These are phyloP conservation scores for Connochaetes taurinus DNA, from an alignment of 2,113 vertebrate species.

Conservation along the genomic window DNA sequence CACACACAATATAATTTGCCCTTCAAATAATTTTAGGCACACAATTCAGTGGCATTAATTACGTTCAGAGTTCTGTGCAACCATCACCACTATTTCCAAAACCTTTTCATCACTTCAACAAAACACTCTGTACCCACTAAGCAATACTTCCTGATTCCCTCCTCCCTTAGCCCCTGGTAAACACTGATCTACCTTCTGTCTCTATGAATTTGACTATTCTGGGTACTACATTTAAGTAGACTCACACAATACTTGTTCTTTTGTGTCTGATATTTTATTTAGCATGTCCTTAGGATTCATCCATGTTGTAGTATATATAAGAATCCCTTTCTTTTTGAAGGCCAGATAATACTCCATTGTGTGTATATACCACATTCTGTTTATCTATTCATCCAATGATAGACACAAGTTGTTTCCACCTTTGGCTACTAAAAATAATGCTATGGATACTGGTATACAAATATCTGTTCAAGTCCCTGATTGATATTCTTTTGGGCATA, in stretches of 20 bases:
- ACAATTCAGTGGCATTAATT: background rate
- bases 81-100: background rate
- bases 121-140: background rate
- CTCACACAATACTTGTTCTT: background rate
- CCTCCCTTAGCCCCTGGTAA: background rate
- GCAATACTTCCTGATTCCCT: background rate
- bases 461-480: background rate
- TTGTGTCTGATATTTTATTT: background rate
- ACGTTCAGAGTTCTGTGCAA: background rate
- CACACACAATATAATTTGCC: background rate
- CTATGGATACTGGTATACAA: background rate
- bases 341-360: background rate
- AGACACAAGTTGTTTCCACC: background rate
- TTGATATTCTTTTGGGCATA: background rate
- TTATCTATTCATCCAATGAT: background rate
- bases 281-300: background rate
- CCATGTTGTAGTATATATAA: background rate
- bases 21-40: background rate
- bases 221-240: background rate
- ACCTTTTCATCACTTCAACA: background rate
- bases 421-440: background rate
- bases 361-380: background rate
- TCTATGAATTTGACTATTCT: background rate
- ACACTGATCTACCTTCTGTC: background rate
- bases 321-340: background rate